phyloP scores from a whole-genome alignment of 2,888 invertebrate species.

The Metalampra italica region DNA sequence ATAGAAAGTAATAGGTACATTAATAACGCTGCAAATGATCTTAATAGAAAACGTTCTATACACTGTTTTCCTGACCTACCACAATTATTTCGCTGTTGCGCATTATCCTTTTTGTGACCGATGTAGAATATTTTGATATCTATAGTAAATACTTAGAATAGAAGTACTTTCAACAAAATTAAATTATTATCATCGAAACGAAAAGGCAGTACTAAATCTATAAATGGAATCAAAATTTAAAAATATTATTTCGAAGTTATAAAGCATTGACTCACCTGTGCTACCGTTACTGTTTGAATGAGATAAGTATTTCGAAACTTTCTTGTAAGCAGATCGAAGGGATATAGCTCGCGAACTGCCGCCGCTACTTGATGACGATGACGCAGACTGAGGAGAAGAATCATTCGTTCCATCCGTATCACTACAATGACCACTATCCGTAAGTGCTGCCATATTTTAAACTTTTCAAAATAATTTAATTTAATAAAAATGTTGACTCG shows the following conservation, averaged over 20 bases:
- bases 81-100: too few species aligned
- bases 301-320: constrained; percentile 24
- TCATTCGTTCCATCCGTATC: constrained; percentile 15
- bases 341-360: constrained; percentile 14
- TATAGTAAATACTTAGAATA: too few species aligned
- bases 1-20: too few species aligned
- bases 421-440: constrained; percentile 14
- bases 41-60: too few species aligned
- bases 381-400: constrained; percentile 1
- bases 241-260: background rate
- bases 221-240: too few species aligned
- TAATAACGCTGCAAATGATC: too few species aligned
- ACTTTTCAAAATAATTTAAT: background rate
- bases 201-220: too few species aligned
- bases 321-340: constrained; percentile 24
- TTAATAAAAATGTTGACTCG: background rate
- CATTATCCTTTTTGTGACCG: too few species aligned
- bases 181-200: too few species aligned
- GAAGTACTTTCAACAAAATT: too few species aligned
- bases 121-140: too few species aligned
- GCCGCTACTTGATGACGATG: constrained; percentile 10
- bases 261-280: constrained; percentile 2
- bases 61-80: too few species aligned
- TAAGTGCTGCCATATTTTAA: constrained; percentile 5
- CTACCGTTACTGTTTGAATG: constrained; percentile 12